These are phyloP conservation scores for Melanostigma gelatinosum DNA, from an alignment of 2,113 vertebrate genomes.

Conservation along the genomic window DNA sequence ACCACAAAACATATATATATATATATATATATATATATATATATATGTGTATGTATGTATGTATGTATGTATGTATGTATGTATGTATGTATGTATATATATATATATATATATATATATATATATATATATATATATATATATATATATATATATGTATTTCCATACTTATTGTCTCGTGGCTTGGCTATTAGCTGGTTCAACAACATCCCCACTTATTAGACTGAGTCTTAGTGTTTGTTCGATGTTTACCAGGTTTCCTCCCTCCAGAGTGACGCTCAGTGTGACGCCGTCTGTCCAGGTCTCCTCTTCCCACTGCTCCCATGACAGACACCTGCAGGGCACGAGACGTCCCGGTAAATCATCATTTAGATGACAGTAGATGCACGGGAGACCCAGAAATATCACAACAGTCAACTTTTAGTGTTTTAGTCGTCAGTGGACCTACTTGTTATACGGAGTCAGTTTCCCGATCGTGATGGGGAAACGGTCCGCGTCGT, in stretches of 20 bases:
- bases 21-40: too few relatives aligned
- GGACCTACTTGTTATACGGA: slow-evolving; percentile 78
- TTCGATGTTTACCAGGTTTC: slow-evolving; percentile 52
- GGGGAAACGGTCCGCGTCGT: slow-evolving; percentile 63
- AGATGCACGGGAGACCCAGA: neutral
- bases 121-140: too few relatives aligned
- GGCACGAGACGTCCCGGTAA: neutral
- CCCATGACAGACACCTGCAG: slow-evolving; percentile 82
- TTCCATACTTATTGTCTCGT: neutral
- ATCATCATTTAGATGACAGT: neutral
- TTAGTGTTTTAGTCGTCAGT: neutral
- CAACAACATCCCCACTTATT: neutral
- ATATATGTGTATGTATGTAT: too few relatives aligned
- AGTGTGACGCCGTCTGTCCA: slow-evolving; percentile 74
- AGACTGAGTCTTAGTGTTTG: neutral
- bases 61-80: too few relatives aligned
- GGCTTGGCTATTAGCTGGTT: neutral
- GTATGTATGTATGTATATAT: too few relatives aligned
- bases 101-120: neutral
- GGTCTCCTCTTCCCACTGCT: slow-evolving; percentile 80
- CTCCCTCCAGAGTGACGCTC: slow-evolving; percentile 71
- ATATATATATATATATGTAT: neutral
- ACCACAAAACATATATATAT: neutral
- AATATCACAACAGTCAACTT: neutral
- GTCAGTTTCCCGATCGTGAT: slow-evolving; percentile 81